Conservation (phyloP, 2,797 vertebrate genomes). For the Acanthopagrus latus region DNA sequence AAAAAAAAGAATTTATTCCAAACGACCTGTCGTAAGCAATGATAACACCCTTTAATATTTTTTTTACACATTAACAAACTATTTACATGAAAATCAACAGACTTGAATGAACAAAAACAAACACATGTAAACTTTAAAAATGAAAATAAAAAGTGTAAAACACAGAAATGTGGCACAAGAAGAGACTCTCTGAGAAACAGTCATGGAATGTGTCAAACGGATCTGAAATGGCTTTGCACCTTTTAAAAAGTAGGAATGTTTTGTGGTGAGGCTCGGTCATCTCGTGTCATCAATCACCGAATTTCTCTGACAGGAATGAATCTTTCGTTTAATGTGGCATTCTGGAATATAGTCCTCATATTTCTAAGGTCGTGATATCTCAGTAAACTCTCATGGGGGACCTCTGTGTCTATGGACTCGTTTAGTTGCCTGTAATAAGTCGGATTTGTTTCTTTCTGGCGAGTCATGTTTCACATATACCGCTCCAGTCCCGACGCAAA, state of each 20-base stretch:
- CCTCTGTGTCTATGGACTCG: neutral
- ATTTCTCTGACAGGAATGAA: neutral
- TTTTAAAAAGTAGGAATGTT: conserved; percentile 63
- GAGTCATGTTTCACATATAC: conserved; percentile 86
- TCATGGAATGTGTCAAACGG: conserved; percentile 69
- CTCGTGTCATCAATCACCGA: conserved; percentile 1
- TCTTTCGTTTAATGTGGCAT: neutral
- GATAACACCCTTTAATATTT: conserved; percentile 25
- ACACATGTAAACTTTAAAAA: conserved; percentile 27
- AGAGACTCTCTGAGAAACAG: conserved; percentile 45
- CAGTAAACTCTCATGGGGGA: neutral
- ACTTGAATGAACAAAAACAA: conserved; percentile 14
- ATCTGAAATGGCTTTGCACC: conserved; percentile 71
- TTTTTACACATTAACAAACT: conserved; percentile 49
- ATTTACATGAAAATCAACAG: conserved; percentile 56
- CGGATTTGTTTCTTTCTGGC: neutral
- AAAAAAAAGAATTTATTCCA: conserved; percentile 73
- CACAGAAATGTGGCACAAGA: conserved; percentile 21
- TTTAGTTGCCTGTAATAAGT: neutral
- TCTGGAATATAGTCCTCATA: neutral
- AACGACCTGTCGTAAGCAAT: conserved; percentile 23
- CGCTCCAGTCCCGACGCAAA: conserved; percentile 92
- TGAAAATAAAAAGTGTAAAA: conserved; percentile 20
- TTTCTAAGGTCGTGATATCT: neutral
- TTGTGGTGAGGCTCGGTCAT: conserved; percentile 51